Percentiles rank a stretch among this genome's conserved stretches.
Evolutionary conservation across 2,113 vertebrate species (phyloP).

Genomic region (Todiramphus saurophagus): DNA sequence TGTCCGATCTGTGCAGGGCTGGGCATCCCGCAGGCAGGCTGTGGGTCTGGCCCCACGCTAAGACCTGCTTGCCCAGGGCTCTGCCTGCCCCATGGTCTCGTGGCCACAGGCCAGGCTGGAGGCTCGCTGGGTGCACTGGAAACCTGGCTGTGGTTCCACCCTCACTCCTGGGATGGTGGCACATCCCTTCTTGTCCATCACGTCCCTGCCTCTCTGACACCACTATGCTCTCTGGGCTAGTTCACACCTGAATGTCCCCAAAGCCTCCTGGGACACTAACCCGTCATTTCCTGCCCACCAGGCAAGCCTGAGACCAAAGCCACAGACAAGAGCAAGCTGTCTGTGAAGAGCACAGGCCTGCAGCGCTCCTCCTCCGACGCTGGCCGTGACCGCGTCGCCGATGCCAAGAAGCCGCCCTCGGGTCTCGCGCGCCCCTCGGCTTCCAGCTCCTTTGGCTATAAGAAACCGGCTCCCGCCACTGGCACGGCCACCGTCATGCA

Average conservation of each 20-base stretch:
- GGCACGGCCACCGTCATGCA: slow-evolving; percentile 88
- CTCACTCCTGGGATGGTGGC: too few species aligned
- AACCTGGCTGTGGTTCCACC: background rate
- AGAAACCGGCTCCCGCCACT: slow-evolving; percentile 82
- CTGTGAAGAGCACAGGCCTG: slow-evolving; percentile 84
- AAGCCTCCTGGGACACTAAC: background rate
- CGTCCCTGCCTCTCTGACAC: accelerated
- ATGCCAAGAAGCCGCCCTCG: slow-evolving; percentile 90
- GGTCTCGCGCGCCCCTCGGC: slow-evolving; percentile 87
- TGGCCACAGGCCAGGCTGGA: accelerated
- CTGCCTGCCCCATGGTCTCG: background rate
- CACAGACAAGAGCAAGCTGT: slow-evolving; percentile 86
- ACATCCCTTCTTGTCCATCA: accelerated
- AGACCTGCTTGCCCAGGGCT: background rate
- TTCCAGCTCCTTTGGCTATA: slow-evolving; percentile 91
- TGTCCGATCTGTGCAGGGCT: background rate
- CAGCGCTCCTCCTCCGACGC: slow-evolving; percentile 94
- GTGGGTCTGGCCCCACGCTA: background rate
- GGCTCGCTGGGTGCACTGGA: accelerated
- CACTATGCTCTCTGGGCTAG: accelerated
- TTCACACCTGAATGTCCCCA: background rate
- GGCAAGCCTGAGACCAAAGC: slow-evolving; percentile 87
- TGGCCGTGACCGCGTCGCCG: slow-evolving; percentile 82
- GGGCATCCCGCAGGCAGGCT: background rate
- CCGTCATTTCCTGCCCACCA: background rate